phyloP scores from a whole-genome alignment of 1,140 invertebrate species.

The Apocrypta bakeri region DNA sequence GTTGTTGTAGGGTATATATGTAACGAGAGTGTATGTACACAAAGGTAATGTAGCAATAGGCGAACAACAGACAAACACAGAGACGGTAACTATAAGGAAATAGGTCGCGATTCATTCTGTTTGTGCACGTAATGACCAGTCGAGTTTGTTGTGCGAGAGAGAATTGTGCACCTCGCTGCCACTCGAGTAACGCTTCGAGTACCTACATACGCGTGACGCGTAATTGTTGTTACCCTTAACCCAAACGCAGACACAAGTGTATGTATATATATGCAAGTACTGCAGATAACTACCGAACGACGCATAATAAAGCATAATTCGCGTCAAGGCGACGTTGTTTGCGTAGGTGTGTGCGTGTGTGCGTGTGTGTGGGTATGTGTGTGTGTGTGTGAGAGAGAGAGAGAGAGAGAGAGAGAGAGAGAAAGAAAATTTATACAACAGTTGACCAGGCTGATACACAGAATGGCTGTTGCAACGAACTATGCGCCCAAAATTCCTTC shows the following conservation, averaged over 20 bases:
- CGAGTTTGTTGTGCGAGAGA: neutral
- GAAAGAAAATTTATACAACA: neutral
- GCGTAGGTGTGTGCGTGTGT: neutral
- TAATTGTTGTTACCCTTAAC: neutral
- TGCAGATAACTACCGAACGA: no score
- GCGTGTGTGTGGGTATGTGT: no score
- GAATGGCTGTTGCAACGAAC: neutral
- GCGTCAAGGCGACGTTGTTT: neutral
- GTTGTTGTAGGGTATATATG: neutral
- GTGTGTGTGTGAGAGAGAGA: no score
- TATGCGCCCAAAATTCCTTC: constrained; percentile 1
- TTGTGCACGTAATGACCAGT: constrained; percentile 8
- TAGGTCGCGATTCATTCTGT: constrained; percentile 13
- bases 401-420: no score
- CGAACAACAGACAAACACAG: no score
- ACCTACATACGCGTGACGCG: neutral
- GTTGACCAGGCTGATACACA: neutral
- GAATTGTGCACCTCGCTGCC: neutral
- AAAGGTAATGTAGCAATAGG: neutral
- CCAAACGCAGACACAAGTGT: no score
- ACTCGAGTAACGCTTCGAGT: neutral
- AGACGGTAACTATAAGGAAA: neutral
- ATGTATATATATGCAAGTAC: no score
- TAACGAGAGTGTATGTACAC: neutral
- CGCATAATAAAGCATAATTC: neutral